Evolutionary conservation across 2,797 vertebrate genomes (phyloP).

Genomic region (Cuniculus paca): DNA sequence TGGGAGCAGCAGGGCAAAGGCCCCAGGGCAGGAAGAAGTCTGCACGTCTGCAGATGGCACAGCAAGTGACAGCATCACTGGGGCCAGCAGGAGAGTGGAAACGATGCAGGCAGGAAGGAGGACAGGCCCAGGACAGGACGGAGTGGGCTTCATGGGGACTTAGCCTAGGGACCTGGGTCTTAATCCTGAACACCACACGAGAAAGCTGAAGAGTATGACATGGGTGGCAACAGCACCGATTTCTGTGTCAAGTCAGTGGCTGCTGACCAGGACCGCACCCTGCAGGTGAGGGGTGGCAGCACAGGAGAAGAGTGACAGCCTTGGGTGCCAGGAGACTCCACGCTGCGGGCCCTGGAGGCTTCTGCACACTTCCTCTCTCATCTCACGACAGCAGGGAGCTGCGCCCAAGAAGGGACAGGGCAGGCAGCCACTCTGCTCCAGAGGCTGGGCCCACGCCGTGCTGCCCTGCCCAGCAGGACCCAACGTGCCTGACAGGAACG

Average conservation of each 20-base stretch:
- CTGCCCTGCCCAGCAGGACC: not conserved
- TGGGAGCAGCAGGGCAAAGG: not conserved
- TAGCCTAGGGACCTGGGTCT: not conserved
- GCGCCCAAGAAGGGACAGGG: not conserved
- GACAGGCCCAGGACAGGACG: not conserved
- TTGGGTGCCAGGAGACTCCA: not conserved
- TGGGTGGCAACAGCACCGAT: not conserved
- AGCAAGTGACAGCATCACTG: not conserved
- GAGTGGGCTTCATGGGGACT: rapidly evolving
- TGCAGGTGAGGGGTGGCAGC: not conserved
- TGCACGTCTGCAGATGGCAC: not conserved
- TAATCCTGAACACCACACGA: not conserved
- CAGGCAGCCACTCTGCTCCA: not conserved
- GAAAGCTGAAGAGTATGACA: not conserved
- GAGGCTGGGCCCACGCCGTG: not conserved
- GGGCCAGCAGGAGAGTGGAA: not conserved
- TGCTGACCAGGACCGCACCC: not conserved
- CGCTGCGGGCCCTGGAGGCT: rapidly evolving
- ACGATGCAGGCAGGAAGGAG: too few relatives aligned
- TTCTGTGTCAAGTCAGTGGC: not conserved
- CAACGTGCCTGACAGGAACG: not conserved
- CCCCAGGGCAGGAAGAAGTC: not conserved
- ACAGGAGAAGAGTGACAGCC: not conserved
- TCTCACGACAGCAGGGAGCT: not conserved
- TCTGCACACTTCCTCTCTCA: not conserved